Evolutionary conservation across 2,113 vertebrate species (phyloP), one percentile per base, ranked within the genome.

Genomic region (Corydoras sp.): DNA sequence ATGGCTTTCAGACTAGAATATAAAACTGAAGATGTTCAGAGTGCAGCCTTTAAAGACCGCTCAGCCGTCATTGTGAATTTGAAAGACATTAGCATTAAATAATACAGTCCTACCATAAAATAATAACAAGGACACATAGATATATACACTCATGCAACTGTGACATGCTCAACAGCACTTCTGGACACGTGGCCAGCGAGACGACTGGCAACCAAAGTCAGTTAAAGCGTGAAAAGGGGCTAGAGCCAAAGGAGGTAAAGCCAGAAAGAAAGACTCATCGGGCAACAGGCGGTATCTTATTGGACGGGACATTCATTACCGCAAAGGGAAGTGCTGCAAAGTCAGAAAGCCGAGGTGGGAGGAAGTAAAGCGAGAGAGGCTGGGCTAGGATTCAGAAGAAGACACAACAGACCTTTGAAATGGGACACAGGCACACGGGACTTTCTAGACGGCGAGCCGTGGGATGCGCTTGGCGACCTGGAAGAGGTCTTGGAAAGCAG

Each of bases 351-450:
- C 7, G 58, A 83, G 76, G 82, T 83, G 78, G 80, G 4, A 76
- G 69, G 35, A 71, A 68, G 73, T 59, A 70, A 43, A 74, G 65
- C 29, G 78, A 81, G 82, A 79, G 75, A 82, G 75, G 72, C 51
- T 80, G 68, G 65, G 77, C 64, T 82, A 77, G 80, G 79, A 79
- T 81, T 75, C 67, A 31, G 76, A 85, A 78, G 9, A 74, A 68
- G 81, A 80, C 80, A 75, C 81, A 73, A 90, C 89, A 88, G 88
- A 91, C 89, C 89, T 90, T 89, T 91, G 78, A 66, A 76, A 70
- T 88, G 62, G 71, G 88, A 61, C 18, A 89, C 83, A 0, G 88
- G 88, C 69, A 89, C 88, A 83, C 87, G n/a, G 81, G 88, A 89
- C 83, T 86, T 88, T 86, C 85, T 85, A 79, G 79, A 67, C 15